Base-by-base conservation (phyloP, 2,113 vertebrate species). In the Lampris incognitus region DNA sequence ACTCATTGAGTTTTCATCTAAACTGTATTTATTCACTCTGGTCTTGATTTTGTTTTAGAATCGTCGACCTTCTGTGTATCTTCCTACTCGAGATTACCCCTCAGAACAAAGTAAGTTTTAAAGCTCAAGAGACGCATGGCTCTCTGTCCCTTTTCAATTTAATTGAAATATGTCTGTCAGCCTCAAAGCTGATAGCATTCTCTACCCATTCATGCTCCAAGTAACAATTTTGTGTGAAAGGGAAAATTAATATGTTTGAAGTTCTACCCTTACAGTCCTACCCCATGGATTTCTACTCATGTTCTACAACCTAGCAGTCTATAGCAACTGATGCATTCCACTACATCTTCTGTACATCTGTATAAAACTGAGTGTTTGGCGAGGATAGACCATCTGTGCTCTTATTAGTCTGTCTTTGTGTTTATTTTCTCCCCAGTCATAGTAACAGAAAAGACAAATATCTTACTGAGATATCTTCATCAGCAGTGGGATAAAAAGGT, bases 401-500 rank as follows among this genome's bases (percentile, higher is more conserved):
- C 0, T 62, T 59, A 64, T 78, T 9, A 56, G 13, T 24, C 10
- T 13, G 4, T 54, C 10, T 54, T 6, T 61, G 36, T 69, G 6
- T 74, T 7, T 70, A 51, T 51, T 66, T 71, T 71, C 72, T 69
- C 42, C 69, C 36, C 90, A 99, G 98, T 99, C 84, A 99, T 99
- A 2, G 97, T 99, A 70, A 98, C 97, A 92, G 98, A 99, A 91
- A 98, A 98, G 92, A 98, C 96, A 59, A 98, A 98, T 84, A 98
- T 98, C 68, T 95, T 99, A 44, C 85, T 99, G 89, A 95, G 97
- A 80, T 98, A 98, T 86, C 93, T 98, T 75, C 97, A 98, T 82
- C 97, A 97, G 86, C 97, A 98, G 88, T 99, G 97, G 96, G 97
- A 98, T 93, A 99, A 97, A 94, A 98, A 97, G 96, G 98, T 97